Conservation (phyloP, 2,113 vertebrate species). For the Zeus faber region DNA sequence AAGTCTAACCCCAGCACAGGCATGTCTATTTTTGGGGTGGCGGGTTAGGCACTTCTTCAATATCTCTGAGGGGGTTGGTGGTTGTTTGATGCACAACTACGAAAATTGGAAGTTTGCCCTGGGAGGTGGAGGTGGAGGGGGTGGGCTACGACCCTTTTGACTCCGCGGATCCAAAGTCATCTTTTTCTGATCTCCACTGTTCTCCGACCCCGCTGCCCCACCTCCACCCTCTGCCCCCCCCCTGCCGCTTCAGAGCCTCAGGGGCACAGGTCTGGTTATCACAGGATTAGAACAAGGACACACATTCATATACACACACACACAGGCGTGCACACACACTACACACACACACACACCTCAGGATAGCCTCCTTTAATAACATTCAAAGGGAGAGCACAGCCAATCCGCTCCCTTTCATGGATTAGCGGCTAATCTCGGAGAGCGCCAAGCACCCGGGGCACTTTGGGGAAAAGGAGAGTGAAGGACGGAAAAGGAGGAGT, state of each 20-base stretch:
- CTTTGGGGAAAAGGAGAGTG: conserved; percentile 45
- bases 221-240: conserved; percentile 31
- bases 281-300: conserved; percentile 53
- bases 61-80: no score
- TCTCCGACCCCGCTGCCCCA: conserved; percentile 36
- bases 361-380: conserved; percentile 60
- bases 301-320: conserved; percentile 27
- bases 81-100: no score
- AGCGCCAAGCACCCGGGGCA: conserved; percentile 56
- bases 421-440: conserved; percentile 70
- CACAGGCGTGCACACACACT: conserved; percentile 23
- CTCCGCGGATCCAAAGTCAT: conserved; percentile 29
- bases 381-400: conserved; percentile 58
- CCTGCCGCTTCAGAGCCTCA: conserved; percentile 23
- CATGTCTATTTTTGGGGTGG: no score
- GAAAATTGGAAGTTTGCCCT: no score
- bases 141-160: conserved; percentile 26
- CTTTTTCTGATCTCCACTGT: conserved; percentile 46
- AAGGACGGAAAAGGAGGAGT: conserved; percentile 36
- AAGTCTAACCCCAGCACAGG: no score
- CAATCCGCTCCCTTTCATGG: conserved; percentile 65
- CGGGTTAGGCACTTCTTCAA: no score
- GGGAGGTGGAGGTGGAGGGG: no score
- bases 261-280: conserved; percentile 57
- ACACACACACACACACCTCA: conserved; percentile 45